phyloP scores from a whole-genome alignment of 2,113 vertebrate genomes.

The Ellobius talpinus region DNA sequence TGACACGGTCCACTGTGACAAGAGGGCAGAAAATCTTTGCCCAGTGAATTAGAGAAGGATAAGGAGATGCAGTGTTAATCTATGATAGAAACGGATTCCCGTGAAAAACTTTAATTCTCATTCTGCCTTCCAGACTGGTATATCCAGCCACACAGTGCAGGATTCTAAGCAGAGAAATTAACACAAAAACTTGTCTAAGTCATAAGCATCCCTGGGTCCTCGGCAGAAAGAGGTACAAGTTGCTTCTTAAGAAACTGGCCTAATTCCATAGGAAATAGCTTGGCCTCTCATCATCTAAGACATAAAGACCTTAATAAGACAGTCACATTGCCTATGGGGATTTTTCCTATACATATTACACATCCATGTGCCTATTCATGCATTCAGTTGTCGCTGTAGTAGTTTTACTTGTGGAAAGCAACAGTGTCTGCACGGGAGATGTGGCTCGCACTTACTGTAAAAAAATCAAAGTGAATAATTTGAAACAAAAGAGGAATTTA shows the following conservation, averaged over 20 bases:
- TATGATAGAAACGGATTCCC: background rate
- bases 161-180: background rate
- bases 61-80: background rate
- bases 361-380: background rate
- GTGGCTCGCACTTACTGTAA: background rate
- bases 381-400: background rate
- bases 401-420: background rate
- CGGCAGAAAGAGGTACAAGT: background rate
- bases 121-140: background rate
- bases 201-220: background rate
- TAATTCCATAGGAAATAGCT: background rate
- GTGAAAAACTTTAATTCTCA: background rate
- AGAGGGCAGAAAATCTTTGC: background rate
- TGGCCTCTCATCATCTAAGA: slow-evolving; percentile 8
- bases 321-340: background rate
- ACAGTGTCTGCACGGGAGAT: slow-evolving; percentile 32
- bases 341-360: background rate
- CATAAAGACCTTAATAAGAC: background rate
- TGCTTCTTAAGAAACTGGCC: background rate
- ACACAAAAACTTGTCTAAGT: background rate
- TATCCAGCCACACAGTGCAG: background rate
- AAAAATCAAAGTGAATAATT: slow-evolving; percentile 1
- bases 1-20: background rate
- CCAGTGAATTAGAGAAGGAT: background rate
- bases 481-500: slow-evolving; percentile 15